A percentile compares a stretch with the other conserved stretches of the same genome.
phyloP scores from a whole-genome alignment of 2,888 invertebrate species.

The Heliconius cydno region DNA sequence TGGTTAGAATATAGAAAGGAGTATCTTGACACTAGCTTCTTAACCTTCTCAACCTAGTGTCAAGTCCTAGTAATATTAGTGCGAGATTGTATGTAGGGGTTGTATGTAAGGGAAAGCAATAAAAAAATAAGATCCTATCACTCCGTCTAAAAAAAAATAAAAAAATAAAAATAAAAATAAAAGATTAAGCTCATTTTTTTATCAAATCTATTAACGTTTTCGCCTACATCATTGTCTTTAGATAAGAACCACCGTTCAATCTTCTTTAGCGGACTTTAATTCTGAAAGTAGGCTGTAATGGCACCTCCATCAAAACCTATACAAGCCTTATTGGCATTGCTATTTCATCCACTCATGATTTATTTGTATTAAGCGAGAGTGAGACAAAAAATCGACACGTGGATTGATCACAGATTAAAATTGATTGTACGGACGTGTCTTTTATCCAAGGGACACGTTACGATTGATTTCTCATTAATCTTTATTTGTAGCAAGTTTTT shows the following conservation, averaged over 20 bases:
- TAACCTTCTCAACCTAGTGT: no score
- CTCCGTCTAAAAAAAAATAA: no score
- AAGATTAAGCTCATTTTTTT: conserved; percentile 13
- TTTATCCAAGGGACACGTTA: conserved; percentile 73
- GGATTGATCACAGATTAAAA: conserved; percentile 78
- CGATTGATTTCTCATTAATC: conserved; percentile 83
- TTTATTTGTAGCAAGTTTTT: conserved; percentile 75
- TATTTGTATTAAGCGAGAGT: conserved; percentile 47
- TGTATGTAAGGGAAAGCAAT: no score
- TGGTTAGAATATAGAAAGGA: no score
- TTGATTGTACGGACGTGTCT: conserved; percentile 78
- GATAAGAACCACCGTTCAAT: conserved; percentile 77
- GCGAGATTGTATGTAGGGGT: no score
- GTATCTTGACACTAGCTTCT: no score
- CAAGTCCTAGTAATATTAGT: no score
- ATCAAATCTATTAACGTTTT: conserved; percentile 73
- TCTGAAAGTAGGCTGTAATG: conserved; percentile 77
- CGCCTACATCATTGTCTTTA: conserved; percentile 79
- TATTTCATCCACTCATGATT: conserved; percentile 55
- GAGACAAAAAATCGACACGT: conserved; percentile 59
- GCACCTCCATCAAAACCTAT: conserved; percentile 70
- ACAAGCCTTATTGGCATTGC: conserved; percentile 58
- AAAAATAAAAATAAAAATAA: no score
- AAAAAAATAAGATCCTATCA: not conserved
- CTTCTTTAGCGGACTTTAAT: conserved; percentile 79